These are phyloP conservation scores for Torymus aiolomorphi DNA, from an alignment of 2,888 invertebrate species.

Conservation along the genomic window DNA sequence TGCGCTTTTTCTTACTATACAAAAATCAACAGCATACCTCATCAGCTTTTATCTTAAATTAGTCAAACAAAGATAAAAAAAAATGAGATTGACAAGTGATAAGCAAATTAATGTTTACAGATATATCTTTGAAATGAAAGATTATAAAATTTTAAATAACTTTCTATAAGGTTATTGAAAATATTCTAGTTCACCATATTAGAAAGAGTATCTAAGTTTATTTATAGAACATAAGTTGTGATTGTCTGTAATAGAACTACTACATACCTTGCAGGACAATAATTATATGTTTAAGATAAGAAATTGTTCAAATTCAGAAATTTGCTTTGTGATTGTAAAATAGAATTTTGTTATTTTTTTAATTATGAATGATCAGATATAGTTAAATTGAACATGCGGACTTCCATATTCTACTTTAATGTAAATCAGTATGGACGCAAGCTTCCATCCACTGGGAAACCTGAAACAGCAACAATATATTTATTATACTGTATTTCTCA, in stretches of 20 bases:
- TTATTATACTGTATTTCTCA: not conserved
- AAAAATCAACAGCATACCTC: too few relatives aligned
- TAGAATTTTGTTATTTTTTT: slow-evolving; percentile 43
- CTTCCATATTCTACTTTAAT: slow-evolving; percentile 57
- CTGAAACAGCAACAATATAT: slow-evolving; percentile 61
- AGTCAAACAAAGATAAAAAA: too few relatives aligned
- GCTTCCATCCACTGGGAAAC: slow-evolving; percentile 74
- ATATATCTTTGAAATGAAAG: too few relatives aligned
- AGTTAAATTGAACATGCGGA: not conserved
- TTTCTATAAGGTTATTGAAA: slow-evolving; percentile 22
- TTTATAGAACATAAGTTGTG: slow-evolving; percentile 32
- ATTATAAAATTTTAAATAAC: slow-evolving; percentile 32
- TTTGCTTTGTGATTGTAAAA: slow-evolving; percentile 21
- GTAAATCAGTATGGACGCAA: slow-evolving; percentile 75
- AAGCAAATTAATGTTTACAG: too few relatives aligned
- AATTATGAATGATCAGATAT: not conserved
- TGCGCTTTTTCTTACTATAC: too few relatives aligned
- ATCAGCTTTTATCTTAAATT: too few relatives aligned
- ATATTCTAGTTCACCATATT: slow-evolving; percentile 20
- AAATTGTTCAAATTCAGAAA: not conserved
- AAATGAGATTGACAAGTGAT: too few relatives aligned
- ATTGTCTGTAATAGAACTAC: slow-evolving; percentile 38
- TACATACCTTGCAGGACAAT: slow-evolving; percentile 38
- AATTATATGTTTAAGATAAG: slow-evolving; percentile 4
- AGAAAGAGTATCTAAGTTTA: slow-evolving; percentile 1